Evolutionary conservation across 1,140 invertebrate species (phyloP).

Genomic region (Heterodera schachtii): DNA sequence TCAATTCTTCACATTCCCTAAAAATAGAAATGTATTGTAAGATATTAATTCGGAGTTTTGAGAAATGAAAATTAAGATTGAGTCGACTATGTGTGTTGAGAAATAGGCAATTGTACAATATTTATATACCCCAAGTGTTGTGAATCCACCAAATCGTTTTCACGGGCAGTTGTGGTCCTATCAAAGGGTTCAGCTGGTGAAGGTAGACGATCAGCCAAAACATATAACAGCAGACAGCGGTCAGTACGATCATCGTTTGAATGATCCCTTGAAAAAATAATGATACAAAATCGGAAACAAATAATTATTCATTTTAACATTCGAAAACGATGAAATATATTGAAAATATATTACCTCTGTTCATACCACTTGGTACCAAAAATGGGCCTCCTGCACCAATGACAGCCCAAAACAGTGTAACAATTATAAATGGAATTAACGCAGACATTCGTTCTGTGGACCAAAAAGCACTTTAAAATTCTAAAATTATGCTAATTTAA

Average conservation of each 20-base stretch:
- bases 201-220: slow-evolving; percentile 66
- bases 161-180: slow-evolving; percentile 64
- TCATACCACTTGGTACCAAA: slow-evolving; percentile 63
- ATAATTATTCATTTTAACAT: no score
- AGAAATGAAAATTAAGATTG: not conserved
- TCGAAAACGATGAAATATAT: no score
- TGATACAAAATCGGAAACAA: not conserved
- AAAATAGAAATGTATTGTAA: not conserved
- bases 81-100: not conserved
- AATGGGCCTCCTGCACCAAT: slow-evolving; percentile 63
- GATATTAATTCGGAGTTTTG: no score
- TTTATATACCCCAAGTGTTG: slow-evolving; percentile 52
- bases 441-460: slow-evolving; percentile 54
- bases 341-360: slow-evolving; percentile 50
- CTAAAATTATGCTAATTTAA: no score
- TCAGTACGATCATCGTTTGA: slow-evolving; percentile 65
- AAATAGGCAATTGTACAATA: no score
- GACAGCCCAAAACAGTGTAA: slow-evolving; percentile 62
- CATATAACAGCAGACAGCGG: slow-evolving; percentile 63
- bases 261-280: slow-evolving; percentile 60
- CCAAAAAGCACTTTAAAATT: slow-evolving; percentile 11
- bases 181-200: slow-evolving; percentile 64
- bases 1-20: not conserved
- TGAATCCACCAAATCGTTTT: slow-evolving; percentile 64
- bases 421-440: slow-evolving; percentile 59